phyloP scores from a whole-genome alignment of 2,113 vertebrate genomes.

The Crotophaga sulcirostris region DNA sequence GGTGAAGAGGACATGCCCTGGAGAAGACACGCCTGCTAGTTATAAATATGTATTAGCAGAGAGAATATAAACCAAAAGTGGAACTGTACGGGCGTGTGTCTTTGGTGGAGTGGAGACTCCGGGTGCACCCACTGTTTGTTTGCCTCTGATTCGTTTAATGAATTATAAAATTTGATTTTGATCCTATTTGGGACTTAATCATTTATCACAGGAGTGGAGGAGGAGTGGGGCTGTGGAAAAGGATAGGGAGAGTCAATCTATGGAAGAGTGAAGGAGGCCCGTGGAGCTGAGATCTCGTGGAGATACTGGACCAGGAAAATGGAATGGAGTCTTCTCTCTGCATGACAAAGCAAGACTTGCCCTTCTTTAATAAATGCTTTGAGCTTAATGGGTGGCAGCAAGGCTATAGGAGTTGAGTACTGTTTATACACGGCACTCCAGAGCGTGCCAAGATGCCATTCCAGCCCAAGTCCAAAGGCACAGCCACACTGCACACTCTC shows the following conservation, averaged over 20 bases:
- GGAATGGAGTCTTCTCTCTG: neutral
- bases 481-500: neutral
- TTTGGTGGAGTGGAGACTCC: too few species aligned
- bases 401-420: neutral
- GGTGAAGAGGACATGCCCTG: too few species aligned
- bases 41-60: too few species aligned
- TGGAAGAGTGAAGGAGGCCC: neutral
- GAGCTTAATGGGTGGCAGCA: neutral
- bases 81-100: too few species aligned
- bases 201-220: neutral
- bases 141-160: too few species aligned
- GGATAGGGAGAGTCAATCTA: neutral
- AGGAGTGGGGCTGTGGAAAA: neutral
- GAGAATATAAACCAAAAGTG: too few species aligned
- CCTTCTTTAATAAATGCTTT: neutral
- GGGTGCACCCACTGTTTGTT: too few species aligned
- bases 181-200: too few species aligned
- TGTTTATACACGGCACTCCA: rapidly evolving
- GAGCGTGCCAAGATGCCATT: neutral
- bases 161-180: too few species aligned
- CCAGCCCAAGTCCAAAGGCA: neutral
- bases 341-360: neutral
- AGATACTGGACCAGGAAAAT: neutral
- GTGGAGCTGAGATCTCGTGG: neutral
- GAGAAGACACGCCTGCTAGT: too few species aligned